Evolutionary conservation across 2,113 vertebrate species (phyloP), one percentile per base, ranked within the genome.

Genomic region (Mormyrus iriodes): DNA sequence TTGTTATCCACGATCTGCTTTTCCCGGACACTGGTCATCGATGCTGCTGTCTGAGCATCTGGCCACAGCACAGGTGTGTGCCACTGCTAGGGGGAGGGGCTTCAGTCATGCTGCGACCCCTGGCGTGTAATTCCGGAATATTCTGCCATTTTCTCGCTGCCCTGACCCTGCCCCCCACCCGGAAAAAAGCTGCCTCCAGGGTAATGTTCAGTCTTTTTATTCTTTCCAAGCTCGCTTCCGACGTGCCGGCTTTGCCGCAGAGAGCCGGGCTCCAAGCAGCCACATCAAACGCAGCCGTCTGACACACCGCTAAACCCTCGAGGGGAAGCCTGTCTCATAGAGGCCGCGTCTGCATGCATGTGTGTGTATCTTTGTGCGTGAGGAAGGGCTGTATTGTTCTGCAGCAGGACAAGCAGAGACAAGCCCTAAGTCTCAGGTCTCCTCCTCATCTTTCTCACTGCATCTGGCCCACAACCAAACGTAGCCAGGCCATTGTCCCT

Each of bases 331-430:
- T 51, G 39, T 31, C 65, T 69, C 58, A 15, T 0, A 48, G n/a
- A 52, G 24, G 48, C 42, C 27, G n/a, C 84, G 46, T 17, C n/a
- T 86, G 48, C n/a, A 10, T 35, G 55, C 10, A 10, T 7, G 24
- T 65, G 35, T 55, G 31, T 55, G 88, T 83, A 31, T 83, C 31
- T 55, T 31, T 83, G 51, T 89, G 27, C 4, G 4, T 2, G n/a
- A 19, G 49, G 27, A 35, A n/a, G 88, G 15, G 39, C 13, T 76
- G 44, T 27, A 46, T 52, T 85, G 90, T 83, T 86, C 44, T 65
- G 51, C 46, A 73, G 46, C 53, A 88, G 84, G 82, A 87, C 58
- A 88, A 84, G 44, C 44, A 86, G 44, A 86, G 27, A 53, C 51
- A 53, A 8, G 48, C 83, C 44, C 83, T 27, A 3, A 27, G 83